Evolutionary conservation across 1,140 invertebrate genomes (phyloP), one percentile per base, ranked within the genome.

Genomic region (Eueides isabella): DNA sequence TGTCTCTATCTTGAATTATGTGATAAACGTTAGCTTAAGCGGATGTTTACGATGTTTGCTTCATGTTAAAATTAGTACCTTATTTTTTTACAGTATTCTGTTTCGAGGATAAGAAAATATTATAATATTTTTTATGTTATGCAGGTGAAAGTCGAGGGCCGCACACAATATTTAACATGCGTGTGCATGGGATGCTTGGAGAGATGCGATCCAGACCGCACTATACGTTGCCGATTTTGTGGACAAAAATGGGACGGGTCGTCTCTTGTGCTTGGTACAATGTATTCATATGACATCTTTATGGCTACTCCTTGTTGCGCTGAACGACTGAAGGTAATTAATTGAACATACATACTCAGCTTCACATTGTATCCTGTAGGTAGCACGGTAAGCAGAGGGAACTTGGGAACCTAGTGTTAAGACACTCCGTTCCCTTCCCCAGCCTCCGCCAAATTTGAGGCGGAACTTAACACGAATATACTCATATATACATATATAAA

Each of bases 281-380:
- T 99, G 98, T 99, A 99, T 92, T 97, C 98, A 61, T 99, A 99
- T 85, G 98, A 99, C 92, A 98, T 99, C 76, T 99, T 99, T 92
- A 98, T 98, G 86, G 98, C 98, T 62, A 98, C 97, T 94, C 98
- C 98, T 16, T 99, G 98, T 89, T 99, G 98, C 94, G 95, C 96
- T 87, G 97, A 98, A 84, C 95, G 98, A 83, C 95, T 99, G 70
- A 98, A 97, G 95, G 97, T 98, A 91, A 94, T 92, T 90, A 41
- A 63, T 19, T 44, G 41, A 44, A 19, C 5, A 7, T 19, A n/a
- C n/a, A n/a, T n/a, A n/a, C n/a, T n/a, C n/a, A n/a, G n/a, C n/a
- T n/a, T n/a, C n/a, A n/a, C n/a, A n/a, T n/a, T n/a, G n/a, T n/a
- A n/a, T n/a, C n/a, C n/a, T n/a, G n/a, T n/a, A n/a, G n/a, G n/a